A percentile compares a stretch with the other conserved stretches of the same genome.
Conservation (phyloP, 1,140 invertebrate genomes). For the Lordiphosa mommai region DNA sequence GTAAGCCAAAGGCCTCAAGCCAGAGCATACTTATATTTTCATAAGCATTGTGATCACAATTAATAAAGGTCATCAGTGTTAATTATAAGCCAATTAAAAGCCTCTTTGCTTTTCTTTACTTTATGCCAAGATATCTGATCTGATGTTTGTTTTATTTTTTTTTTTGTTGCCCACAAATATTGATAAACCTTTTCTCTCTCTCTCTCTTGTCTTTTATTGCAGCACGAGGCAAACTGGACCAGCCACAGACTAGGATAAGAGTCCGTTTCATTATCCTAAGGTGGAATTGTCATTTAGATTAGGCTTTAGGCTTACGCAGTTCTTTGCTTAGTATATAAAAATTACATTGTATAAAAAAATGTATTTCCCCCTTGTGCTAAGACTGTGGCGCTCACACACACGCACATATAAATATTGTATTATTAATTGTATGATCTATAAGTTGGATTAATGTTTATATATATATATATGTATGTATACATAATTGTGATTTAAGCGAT, state of each 20-base stretch:
- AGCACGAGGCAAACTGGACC: slow-evolving; percentile 26
- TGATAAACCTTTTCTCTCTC: slow-evolving; percentile 1
- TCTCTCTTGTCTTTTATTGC: slow-evolving; percentile 15
- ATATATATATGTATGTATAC: slow-evolving; percentile 69
- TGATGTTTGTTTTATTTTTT: not conserved
- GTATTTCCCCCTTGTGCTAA: slow-evolving; percentile 32
- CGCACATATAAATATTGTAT: slow-evolving; percentile 49
- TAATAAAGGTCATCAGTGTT: slow-evolving; percentile 59
- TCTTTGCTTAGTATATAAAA: slow-evolving; percentile 4
- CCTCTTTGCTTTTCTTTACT: slow-evolving; percentile 6
- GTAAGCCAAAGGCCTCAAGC: too few relatives aligned
- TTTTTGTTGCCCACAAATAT: slow-evolving; percentile 6
- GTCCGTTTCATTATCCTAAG: not conserved
- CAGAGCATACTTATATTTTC: not conserved
- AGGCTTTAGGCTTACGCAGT: slow-evolving; percentile 1
- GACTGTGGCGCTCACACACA: slow-evolving; percentile 29
- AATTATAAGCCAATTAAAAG: slow-evolving; percentile 42
- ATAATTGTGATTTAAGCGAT: slow-evolving; percentile 79
- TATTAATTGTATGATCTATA: slow-evolving; percentile 47
- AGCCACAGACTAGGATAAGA: not conserved
- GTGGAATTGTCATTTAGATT: slow-evolving; percentile 3
- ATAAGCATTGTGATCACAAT: slow-evolving; percentile 37
- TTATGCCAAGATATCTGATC: not conserved
- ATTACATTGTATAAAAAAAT: slow-evolving; percentile 18
- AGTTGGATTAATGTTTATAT: slow-evolving; percentile 68